These are phyloP conservation scores for Cotesia congregata DNA, from an alignment of 2,888 invertebrate genomes.

Conservation along the genomic window DNA sequence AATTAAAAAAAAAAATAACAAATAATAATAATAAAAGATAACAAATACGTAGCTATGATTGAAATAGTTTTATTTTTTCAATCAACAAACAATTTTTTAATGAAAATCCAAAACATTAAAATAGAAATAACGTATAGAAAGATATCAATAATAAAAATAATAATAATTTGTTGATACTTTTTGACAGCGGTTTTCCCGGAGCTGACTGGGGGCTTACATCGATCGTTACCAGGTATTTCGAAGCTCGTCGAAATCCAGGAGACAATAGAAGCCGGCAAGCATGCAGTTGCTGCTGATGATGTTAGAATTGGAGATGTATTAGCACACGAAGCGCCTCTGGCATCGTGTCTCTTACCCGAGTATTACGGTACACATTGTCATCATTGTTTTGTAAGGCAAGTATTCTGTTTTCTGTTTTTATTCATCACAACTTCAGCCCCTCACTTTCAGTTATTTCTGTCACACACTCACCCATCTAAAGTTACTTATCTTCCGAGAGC, in stretches of 20 bases:
- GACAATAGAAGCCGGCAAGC: conserved; percentile 78
- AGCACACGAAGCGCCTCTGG: conserved; percentile 80
- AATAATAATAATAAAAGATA: no score
- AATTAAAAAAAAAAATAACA: no score
- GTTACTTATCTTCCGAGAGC: no score
- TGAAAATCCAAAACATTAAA: no score
- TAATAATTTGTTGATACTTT: neutral
- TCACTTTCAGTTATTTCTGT: no score
- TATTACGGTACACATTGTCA: conserved; percentile 85
- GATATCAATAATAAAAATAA: neutral
- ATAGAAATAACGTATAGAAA: neutral
- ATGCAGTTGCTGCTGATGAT: conserved; percentile 76
- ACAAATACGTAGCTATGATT: no score
- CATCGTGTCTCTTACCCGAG: conserved; percentile 80
- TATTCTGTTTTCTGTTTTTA: neutral
- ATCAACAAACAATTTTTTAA: no score
- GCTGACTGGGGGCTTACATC: conserved; percentile 73
- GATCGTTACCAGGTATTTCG: conserved; percentile 74
- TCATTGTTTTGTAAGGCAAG: conserved; percentile 82
- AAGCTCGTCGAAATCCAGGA: conserved; percentile 75
- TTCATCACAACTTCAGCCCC: neutral
- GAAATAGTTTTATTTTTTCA: no score
- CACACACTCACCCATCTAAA: no score
- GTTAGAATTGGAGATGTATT: conserved; percentile 81
- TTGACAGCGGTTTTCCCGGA: conserved; percentile 52